Evolutionary conservation across 2,113 vertebrate genomes (phyloP).

Genomic region (Grammomys dolichurus): DNA sequence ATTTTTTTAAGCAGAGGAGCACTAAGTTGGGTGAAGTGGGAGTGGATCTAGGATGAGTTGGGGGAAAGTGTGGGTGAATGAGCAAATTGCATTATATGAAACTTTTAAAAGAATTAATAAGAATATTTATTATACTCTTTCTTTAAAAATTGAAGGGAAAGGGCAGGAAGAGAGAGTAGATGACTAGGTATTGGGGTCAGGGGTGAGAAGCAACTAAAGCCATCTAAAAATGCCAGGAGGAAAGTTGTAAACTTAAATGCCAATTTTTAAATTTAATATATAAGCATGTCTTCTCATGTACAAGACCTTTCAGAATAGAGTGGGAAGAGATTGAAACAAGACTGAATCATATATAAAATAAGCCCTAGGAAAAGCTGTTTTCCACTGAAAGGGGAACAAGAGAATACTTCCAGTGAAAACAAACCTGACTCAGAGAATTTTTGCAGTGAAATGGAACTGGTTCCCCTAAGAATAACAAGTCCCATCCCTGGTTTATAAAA

Average conservation of each 20-base stretch:
- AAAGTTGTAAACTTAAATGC: not conserved
- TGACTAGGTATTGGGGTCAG: not conserved
- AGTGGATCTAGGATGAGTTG: not conserved
- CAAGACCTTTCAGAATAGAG: not conserved
- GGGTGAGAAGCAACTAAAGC: not conserved
- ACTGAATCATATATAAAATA: not conserved
- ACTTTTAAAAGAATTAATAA: not conserved
- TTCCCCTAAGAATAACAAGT: not conserved
- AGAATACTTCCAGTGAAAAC: slow-evolving; percentile 17
- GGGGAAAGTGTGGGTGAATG: not conserved
- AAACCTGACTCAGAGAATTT: not conserved
- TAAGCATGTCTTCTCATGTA: not conserved
- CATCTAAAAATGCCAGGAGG: not conserved
- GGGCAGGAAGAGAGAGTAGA: not conserved
- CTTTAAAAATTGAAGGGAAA: not conserved
- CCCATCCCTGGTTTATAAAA: slow-evolving; percentile 4
- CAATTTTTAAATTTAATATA: not conserved
- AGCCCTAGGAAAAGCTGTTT: not conserved
- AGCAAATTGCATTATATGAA: not conserved
- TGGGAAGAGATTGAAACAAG: not conserved
- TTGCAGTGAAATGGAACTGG: not conserved
- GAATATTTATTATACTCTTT: too few relatives aligned
- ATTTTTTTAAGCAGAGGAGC: not conserved
- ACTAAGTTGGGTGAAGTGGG: not conserved
- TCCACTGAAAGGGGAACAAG: not conserved